These are phyloP conservation scores for Equus quagga DNA, from an alignment of 2,113 vertebrate species.

Conservation along the genomic window DNA sequence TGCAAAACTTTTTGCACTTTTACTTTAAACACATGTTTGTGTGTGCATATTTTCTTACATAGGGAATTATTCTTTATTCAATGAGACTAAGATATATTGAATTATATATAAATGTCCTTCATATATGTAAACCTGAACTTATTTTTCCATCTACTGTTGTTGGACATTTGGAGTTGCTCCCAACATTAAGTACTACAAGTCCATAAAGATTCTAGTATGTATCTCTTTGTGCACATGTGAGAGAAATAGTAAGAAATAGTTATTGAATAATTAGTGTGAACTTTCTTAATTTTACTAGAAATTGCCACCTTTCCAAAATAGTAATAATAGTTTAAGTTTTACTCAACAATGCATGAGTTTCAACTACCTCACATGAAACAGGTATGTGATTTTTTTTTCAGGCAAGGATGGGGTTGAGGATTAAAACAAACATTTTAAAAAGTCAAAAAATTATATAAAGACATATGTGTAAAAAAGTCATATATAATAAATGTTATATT, in stretches of 20 bases:
- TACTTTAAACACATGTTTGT: background rate
- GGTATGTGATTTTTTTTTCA: background rate
- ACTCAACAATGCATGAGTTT: background rate
- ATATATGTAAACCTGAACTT: background rate
- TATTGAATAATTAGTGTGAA: background rate
- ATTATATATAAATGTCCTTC: background rate
- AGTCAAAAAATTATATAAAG: background rate
- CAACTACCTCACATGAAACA: background rate
- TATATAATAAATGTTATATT: conserved; percentile 21
- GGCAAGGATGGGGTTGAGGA: background rate
- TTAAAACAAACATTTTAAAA: background rate
- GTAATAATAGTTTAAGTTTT: background rate
- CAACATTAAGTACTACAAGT: background rate
- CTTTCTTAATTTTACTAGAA: conserved; percentile 15
- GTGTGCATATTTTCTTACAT: background rate
- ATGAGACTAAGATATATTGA: background rate
- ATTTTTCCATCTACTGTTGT: background rate
- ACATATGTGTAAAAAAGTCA: background rate
- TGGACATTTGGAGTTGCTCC: background rate
- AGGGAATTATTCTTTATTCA: background rate
- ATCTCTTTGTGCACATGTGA: background rate
- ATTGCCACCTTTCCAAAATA: background rate
- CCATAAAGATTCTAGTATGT: background rate
- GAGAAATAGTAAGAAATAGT: background rate
- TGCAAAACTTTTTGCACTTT: background rate